A percentile compares a stretch with the other conserved stretches of the same genome.
These are phyloP conservation scores for Muraenolepis orangiensis DNA, from an alignment of 2,797 vertebrate genomes.

Conservation along the genomic window DNA sequence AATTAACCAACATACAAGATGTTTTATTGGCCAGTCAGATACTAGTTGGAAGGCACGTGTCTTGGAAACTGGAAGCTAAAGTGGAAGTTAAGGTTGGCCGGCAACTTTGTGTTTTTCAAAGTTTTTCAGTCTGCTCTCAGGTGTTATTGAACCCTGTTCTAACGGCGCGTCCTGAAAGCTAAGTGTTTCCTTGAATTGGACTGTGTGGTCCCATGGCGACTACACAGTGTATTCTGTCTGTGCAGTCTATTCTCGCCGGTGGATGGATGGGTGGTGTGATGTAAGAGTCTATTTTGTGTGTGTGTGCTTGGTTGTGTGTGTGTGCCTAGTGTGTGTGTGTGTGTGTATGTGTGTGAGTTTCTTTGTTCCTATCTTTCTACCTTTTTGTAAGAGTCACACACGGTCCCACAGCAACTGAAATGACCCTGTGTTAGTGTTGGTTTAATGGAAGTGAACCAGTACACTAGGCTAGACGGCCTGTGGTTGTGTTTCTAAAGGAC, in stretches of 20 bases:
- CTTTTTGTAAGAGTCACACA: constrained; percentile 18
- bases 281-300: constrained; percentile 71
- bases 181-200: constrained; percentile 31
- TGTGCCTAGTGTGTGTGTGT: constrained; percentile 31
- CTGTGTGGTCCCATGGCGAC: constrained; percentile 20
- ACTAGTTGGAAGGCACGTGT: background rate
- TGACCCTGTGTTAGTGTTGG: background rate
- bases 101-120: background rate
- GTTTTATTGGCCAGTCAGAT: too few relatives aligned
- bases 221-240: constrained; percentile 48
- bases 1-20: too few relatives aligned
- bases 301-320: constrained; percentile 42
- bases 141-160: background rate
- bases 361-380: constrained; percentile 24
- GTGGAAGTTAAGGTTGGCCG: background rate
- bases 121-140: constrained; percentile 7
- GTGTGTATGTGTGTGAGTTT: constrained; percentile 28
- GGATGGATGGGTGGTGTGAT: constrained; percentile 63
- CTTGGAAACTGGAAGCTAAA: background rate
- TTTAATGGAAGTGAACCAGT: background rate
- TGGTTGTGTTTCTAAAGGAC: constrained; percentile 40
- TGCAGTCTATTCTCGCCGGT: constrained; percentile 69
- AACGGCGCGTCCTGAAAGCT: constrained; percentile 2
- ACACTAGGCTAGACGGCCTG: constrained; percentile 11
- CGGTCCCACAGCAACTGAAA: constrained; percentile 7